Percentiles rank a stretch among this genome's conserved stretches.
Conservation (phyloP, 2,888 invertebrate species). For the Thymelicus lineola region DNA sequence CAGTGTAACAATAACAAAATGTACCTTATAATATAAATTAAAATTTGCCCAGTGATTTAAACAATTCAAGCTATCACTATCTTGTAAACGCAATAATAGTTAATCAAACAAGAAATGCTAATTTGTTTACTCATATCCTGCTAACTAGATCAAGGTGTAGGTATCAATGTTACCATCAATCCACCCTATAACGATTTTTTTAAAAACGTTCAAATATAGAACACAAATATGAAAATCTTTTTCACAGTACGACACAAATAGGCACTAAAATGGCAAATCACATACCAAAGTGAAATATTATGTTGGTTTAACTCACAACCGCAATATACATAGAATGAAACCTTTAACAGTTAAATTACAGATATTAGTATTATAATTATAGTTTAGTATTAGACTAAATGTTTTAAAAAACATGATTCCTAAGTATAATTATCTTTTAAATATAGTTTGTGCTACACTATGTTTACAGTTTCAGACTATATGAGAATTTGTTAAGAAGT, state of each 20-base stretch:
- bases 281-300: constrained; percentile 68
- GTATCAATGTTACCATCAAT: neutral
- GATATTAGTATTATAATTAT: constrained; percentile 5
- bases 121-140: neutral
- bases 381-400: constrained; percentile 11
- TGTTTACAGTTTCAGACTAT: constrained; percentile 18
- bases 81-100: neutral
- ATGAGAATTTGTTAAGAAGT: constrained; percentile 11
- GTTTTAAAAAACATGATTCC: constrained; percentile 9
- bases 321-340: constrained; percentile 64
- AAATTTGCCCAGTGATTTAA: neutral
- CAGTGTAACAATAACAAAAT: too few species aligned
- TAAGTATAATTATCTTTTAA: constrained; percentile 13
- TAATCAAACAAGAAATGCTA: too few species aligned
- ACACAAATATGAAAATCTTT: constrained; percentile 51
- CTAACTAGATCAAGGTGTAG: neutral
- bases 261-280: constrained; percentile 82
- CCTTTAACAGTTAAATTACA: constrained; percentile 18
- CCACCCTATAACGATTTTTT: neutral
- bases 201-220: constrained; percentile 1
- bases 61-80: neutral
- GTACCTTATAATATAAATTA: too few species aligned
- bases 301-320: constrained; percentile 75
- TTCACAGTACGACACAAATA: constrained; percentile 66
- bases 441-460: constrained; percentile 16